These are phyloP conservation scores for Plusia festucae DNA, from an alignment of 2,888 invertebrate genomes.

Conservation along the genomic window DNA sequence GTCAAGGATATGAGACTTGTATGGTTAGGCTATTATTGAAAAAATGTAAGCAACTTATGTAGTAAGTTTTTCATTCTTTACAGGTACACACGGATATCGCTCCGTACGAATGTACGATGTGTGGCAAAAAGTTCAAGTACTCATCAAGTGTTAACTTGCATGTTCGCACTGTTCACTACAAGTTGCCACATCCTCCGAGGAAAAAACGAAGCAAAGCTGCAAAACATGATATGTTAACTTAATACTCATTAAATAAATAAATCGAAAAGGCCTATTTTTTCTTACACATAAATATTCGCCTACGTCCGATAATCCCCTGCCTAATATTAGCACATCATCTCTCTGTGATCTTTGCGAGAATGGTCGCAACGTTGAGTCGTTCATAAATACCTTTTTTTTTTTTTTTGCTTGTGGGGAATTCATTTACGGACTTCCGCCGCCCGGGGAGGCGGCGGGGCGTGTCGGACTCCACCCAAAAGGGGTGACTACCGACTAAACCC, in stretches of 20 bases:
- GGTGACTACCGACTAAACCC: too few species aligned
- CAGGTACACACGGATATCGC: constrained; percentile 63
- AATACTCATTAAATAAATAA: background rate
- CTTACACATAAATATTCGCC: background rate
- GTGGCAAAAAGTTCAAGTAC: constrained; percentile 66
- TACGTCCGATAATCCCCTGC: too few species aligned
- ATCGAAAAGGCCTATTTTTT: background rate
- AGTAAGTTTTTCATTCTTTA: background rate
- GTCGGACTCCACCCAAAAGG: too few species aligned
- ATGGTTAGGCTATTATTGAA: too few species aligned
- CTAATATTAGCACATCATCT: too few species aligned
- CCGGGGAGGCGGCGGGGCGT: too few species aligned
- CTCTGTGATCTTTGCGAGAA: too few species aligned
- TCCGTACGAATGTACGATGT: constrained; percentile 62
- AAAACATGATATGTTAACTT: constrained; percentile 14
- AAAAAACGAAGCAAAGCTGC: constrained; percentile 44
- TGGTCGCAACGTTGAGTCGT: too few species aligned
- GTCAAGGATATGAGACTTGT: too few species aligned
- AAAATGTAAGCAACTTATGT: background rate
- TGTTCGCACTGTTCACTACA: constrained; percentile 63
- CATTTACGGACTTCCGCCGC: too few species aligned
- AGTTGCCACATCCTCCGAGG: constrained; percentile 60
- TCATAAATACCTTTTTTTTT: too few species aligned
- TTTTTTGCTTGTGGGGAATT: too few species aligned
- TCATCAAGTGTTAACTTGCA: constrained; percentile 63